Percentiles rank a stretch among this genome's conserved stretches.
phyloP scores from a whole-genome alignment of 2,797 vertebrate genomes.

The Clarias fuscus region DNA sequence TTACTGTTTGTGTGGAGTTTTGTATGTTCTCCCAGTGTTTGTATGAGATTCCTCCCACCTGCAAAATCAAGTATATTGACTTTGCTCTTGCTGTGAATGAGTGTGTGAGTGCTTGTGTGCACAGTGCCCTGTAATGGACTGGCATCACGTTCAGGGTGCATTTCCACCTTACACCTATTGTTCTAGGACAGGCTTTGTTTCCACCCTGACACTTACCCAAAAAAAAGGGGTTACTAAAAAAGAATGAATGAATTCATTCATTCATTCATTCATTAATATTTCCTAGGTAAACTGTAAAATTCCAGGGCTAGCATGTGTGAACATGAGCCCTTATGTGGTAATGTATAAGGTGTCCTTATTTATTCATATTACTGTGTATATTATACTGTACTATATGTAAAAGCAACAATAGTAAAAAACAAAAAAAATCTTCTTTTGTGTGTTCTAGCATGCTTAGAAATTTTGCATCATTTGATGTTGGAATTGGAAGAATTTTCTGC shows the following conservation, averaged over 20 bases:
- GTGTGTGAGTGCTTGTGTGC: not conserved
- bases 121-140: not conserved
- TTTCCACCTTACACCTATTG: not conserved
- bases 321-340: not conserved
- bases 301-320: not conserved
- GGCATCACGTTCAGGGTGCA: not conserved
- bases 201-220: not conserved
- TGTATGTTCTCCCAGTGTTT: not conserved
- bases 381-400: not conserved
- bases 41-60: not conserved
- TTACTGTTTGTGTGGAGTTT: not conserved
- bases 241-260: not conserved
- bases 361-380: not conserved
- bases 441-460: not conserved
- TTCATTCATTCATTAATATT: not conserved
- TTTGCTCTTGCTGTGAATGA: not conserved
- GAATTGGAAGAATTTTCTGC: not conserved
- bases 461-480: not conserved
- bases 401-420: not conserved
- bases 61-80: not conserved
- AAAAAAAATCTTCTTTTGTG: not conserved
- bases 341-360: not conserved
- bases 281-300: not conserved
- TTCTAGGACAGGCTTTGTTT: not conserved
- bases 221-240: not conserved